phyloP scores from a whole-genome alignment of 2,113 vertebrate species.

The Pionites leucogaster region DNA sequence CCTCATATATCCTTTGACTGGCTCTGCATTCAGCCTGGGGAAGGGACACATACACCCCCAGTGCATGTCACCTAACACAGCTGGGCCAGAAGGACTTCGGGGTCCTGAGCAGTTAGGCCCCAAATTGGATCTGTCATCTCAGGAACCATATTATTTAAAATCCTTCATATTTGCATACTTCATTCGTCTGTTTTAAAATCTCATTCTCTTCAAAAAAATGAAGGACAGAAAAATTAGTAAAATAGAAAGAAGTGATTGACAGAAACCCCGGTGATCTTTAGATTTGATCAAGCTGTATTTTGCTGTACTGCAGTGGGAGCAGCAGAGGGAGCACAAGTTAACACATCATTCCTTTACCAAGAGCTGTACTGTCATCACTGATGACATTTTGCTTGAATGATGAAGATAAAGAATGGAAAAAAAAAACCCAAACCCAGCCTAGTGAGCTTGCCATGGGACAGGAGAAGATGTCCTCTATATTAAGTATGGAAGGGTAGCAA shows the following conservation, averaged over 20 bases:
- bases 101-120: rapidly evolving
- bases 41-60: background rate
- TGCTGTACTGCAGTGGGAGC: slow-evolving; percentile 54
- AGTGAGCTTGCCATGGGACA: background rate
- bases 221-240: background rate
- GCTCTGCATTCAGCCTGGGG: background rate
- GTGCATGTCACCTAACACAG: rapidly evolving
- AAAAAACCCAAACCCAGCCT: background rate
- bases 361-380: background rate
- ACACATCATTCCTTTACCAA: background rate
- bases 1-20: rapidly evolving
- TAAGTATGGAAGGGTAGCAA: background rate
- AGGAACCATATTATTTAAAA: background rate
- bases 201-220: background rate
- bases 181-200: background rate
- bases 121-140: background rate
- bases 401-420: background rate
- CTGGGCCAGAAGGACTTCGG: background rate
- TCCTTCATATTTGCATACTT: rapidly evolving
- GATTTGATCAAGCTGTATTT: background rate
- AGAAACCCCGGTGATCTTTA: background rate
- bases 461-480: background rate
- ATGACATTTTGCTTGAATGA: background rate
- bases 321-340: slow-evolving; percentile 71
- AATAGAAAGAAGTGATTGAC: background rate